Conservation (phyloP, 1,140 invertebrate genomes). For the Lucilia cuprina region DNA sequence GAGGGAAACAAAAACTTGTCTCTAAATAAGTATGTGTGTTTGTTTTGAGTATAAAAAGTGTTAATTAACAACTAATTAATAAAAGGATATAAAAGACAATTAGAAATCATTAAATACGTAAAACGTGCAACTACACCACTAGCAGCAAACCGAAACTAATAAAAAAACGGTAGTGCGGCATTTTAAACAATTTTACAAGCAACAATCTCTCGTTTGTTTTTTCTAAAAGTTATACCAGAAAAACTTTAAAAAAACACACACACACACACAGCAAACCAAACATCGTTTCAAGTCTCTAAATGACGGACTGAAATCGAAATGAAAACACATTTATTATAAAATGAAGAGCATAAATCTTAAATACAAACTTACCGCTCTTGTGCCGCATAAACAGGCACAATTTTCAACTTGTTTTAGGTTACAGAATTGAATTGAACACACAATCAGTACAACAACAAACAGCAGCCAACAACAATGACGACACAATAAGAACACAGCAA, state of each 20-base stretch:
- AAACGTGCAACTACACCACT: background rate
- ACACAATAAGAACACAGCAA: background rate
- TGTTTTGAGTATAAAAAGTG: background rate
- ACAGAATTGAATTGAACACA: too few species aligned
- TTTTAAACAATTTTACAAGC: slow-evolving; percentile 1
- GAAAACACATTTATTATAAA: slow-evolving; percentile 34
- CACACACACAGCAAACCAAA: background rate
- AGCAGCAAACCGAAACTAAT: background rate
- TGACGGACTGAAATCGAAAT: slow-evolving; percentile 27
- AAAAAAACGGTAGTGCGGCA: slow-evolving; percentile 10
- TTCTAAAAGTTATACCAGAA: background rate
- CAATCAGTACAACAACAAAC: too few species aligned
- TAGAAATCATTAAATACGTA: background rate
- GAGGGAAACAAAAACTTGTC: background rate
- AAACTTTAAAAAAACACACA: background rate
- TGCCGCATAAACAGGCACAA: background rate
- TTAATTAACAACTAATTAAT: slow-evolving; percentile 33
- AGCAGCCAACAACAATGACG: too few species aligned
- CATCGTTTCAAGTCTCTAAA: background rate
- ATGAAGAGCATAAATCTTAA: slow-evolving; percentile 33
- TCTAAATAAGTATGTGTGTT: background rate
- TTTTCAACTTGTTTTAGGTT: slow-evolving; percentile 11
- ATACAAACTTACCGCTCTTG: slow-evolving; percentile 9
- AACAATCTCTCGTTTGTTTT: background rate
- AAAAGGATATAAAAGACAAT: slow-evolving; percentile 25